Percentiles rank a stretch among this genome's conserved stretches.
These are phyloP conservation scores for Tonatia bakeri DNA, from an alignment of 2,113 vertebrate genomes.

Conservation along the genomic window DNA sequence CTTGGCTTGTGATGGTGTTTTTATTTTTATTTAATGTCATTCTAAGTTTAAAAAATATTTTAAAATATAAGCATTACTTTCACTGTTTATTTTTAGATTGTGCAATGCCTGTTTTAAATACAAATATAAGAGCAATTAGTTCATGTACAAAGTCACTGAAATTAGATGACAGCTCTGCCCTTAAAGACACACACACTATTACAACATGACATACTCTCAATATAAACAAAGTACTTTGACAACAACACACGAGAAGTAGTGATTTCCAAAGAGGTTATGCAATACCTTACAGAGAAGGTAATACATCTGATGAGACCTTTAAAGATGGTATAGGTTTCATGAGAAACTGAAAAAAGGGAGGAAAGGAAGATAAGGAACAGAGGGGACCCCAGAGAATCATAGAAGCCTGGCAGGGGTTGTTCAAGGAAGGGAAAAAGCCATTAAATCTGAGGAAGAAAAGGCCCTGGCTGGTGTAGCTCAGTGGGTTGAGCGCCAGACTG, in stretches of 20 bases:
- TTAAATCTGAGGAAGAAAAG: background rate
- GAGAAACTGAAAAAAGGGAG: background rate
- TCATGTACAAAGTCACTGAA: background rate
- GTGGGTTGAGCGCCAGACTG: no score
- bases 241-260: background rate
- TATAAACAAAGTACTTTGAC: background rate
- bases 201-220: background rate
- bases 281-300: background rate
- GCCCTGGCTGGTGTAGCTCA: no score
- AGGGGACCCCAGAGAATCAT: background rate
- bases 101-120: background rate
- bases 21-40: background rate
- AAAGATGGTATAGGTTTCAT: background rate
- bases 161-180: background rate
- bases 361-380: background rate
- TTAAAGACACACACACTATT: background rate
- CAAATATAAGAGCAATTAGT: background rate
- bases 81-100: background rate
- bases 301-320: background rate
- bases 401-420: background rate
- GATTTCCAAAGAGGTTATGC: background rate
- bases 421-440: background rate
- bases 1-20: background rate
- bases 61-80: background rate
- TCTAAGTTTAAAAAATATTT: background rate